phyloP scores from a whole-genome alignment of 1,140 invertebrate species.

The Araneus ventricosus region DNA sequence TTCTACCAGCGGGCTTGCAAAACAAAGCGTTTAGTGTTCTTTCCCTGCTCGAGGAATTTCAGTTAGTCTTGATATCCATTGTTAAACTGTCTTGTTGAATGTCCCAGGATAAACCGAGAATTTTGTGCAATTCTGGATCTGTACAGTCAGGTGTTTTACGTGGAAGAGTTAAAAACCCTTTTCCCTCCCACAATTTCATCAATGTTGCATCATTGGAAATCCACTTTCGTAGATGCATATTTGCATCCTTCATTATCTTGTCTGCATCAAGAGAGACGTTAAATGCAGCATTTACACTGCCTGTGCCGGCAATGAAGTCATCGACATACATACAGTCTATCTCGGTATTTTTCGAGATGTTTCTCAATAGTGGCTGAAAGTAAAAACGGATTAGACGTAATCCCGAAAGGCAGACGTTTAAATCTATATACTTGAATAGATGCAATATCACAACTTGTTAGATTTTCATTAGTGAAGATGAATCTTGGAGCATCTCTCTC shows the following conservation, averaged over 20 bases:
- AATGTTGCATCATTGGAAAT: too few species aligned
- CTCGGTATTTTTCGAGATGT: neutral
- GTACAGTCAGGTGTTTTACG: neutral
- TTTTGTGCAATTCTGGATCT: neutral
- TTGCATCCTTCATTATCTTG: conserved; percentile 27
- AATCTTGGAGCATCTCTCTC: too few species aligned
- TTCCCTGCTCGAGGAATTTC: neutral
- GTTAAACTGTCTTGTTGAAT: neutral
- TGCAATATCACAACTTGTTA: neutral
- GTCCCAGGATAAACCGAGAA: neutral
- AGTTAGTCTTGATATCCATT: neutral
- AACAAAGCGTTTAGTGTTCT: neutral
- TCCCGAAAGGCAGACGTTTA: conserved; percentile 1
- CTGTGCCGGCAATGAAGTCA: conserved; percentile 25
- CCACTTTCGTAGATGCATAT: neutral
- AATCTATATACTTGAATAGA: neutral
- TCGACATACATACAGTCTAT: conserved; percentile 35
- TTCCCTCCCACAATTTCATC: neutral
- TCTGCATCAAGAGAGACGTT: neutral
- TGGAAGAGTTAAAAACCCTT: neutral
- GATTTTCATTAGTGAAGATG: too few species aligned
- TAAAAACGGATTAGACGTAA: conserved; percentile 10
- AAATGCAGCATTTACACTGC: conserved; percentile 11
- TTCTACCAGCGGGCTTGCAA: neutral
- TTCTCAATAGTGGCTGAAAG: neutral